Evolutionary conservation across 2,888 invertebrate species (phyloP), one percentile per base, ranked within the genome.

Genomic region (Cynaeus angustus): DNA sequence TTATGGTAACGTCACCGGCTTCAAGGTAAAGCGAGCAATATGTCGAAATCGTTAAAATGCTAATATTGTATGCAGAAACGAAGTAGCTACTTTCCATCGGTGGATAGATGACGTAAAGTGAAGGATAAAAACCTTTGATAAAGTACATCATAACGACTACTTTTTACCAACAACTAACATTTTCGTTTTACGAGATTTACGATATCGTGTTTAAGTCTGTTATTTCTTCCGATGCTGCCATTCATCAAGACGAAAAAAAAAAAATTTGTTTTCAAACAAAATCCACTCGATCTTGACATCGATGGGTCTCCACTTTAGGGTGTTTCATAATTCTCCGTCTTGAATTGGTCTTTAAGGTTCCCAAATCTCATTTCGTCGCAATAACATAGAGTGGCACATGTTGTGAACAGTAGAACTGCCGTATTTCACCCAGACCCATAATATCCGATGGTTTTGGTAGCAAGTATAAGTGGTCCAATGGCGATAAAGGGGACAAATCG

Each of bases 311-410:
- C 28, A 7, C 14, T 16, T 52, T 37, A 3, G 16, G 21, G 12
- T 28, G 41, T 62, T 62, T 52, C 52, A 62, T 52, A 62, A 62
- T 72, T 74, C 72, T 78, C 74, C 73, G 75, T 73, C 73, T 56
- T 38, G 71, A 74, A 70, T 74, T 75, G 75, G 74, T 75, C 74
- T 77, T 77, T 74, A 75, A 76, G 77, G 75, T 75, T 75, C 67
- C 76, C 75, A 77, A 78, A 77, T 77, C 79, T 76, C 77, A 76
- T 80, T 79, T 75, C 68, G 74, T 68, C 71, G 77, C 75, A 78
- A 78, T 78, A 79, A 78, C 77, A 75, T 72, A 73, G 75, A 79
- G 75, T 77, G 75, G 77, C 77, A 78, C 76, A 77, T 79, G 78
- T 77, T 77, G 74, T 68, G 77, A 78, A 76, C 75, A 75, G 74